These are phyloP conservation scores for Chrysocyon brachyurus DNA, from an alignment of 2,797 vertebrate genomes.

Conservation along the genomic window DNA sequence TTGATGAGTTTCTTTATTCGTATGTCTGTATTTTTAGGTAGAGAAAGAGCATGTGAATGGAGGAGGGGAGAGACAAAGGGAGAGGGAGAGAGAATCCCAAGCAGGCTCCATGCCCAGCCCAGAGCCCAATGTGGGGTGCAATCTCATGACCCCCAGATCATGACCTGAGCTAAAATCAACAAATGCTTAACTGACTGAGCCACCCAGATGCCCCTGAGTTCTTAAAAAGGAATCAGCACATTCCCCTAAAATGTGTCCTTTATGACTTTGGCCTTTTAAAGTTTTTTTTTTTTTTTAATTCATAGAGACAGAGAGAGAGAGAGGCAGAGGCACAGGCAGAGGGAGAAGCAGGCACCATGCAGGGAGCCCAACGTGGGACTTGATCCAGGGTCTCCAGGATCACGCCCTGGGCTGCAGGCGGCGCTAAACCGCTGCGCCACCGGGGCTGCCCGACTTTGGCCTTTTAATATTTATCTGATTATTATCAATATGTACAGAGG, in stretches of 20 bases:
- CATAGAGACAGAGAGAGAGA: no score
- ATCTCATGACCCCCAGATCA: no score
- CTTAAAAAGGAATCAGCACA: not conserved
- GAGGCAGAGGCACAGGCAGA: no score
- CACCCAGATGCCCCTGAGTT: not conserved
- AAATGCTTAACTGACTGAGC: not conserved
- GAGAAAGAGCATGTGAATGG: not conserved
- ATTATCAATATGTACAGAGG: not conserved
- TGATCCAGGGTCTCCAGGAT: no score
- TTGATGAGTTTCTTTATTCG: not conserved
- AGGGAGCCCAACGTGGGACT: no score
- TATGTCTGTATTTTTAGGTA: not conserved
- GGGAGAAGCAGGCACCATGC: no score
- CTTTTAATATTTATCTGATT: slow-evolving; percentile 1
- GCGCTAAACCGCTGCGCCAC: no score
- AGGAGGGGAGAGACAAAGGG: not conserved
- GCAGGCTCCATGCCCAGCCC: no score
- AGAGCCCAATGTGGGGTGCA: no score
- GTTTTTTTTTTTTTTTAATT: not conserved
- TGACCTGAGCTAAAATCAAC: no score
- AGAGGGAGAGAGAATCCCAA: not conserved
- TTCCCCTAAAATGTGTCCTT: not conserved
- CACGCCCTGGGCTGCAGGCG: no score
- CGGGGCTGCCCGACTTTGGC: not conserved
- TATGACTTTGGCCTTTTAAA: not conserved